A percentile compares a stretch with the other conserved stretches of the same genome.
Conservation (phyloP, 2,113 vertebrate species). For the Mandrillus leucophaeus region DNA sequence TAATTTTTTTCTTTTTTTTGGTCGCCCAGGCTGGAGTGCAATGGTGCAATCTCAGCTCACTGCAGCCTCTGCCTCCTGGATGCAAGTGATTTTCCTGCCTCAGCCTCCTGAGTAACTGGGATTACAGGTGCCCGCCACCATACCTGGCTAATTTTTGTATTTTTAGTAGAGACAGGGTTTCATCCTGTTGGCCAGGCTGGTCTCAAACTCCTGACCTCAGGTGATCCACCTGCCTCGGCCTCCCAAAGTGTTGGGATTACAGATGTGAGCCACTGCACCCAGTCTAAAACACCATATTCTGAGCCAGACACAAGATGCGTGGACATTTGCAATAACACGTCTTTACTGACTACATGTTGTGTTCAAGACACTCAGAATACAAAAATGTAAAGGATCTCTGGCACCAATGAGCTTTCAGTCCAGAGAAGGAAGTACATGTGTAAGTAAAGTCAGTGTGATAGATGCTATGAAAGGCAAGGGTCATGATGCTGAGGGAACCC, state of each 20-base stretch:
- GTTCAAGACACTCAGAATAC: not conserved
- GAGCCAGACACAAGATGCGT: not conserved
- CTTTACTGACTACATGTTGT: not conserved
- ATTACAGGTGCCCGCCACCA: too few species aligned
- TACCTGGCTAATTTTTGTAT: too few species aligned
- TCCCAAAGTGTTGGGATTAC: too few species aligned
- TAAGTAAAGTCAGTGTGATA: not conserved
- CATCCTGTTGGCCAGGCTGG: fast-evolving
- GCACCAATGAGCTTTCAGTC: not conserved
- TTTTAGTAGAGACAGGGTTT: too few species aligned
- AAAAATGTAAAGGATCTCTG: not conserved
- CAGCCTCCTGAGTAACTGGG: too few species aligned
- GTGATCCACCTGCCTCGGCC: too few species aligned
- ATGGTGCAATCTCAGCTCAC: too few species aligned
- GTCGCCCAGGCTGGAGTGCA: too few species aligned
- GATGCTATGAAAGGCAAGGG: not conserved
- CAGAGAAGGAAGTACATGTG: not conserved
- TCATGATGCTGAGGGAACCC: not conserved
- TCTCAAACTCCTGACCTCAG: not conserved
- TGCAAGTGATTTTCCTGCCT: too few species aligned
- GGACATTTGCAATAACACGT: not conserved
- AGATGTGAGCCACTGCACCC: too few species aligned
- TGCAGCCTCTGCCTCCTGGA: too few species aligned
- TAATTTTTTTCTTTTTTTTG: too few species aligned
- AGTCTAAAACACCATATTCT: not conserved